These are phyloP conservation scores for Gymnarchus niloticus DNA, from an alignment of 2,113 vertebrate genomes.

Conservation along the genomic window DNA sequence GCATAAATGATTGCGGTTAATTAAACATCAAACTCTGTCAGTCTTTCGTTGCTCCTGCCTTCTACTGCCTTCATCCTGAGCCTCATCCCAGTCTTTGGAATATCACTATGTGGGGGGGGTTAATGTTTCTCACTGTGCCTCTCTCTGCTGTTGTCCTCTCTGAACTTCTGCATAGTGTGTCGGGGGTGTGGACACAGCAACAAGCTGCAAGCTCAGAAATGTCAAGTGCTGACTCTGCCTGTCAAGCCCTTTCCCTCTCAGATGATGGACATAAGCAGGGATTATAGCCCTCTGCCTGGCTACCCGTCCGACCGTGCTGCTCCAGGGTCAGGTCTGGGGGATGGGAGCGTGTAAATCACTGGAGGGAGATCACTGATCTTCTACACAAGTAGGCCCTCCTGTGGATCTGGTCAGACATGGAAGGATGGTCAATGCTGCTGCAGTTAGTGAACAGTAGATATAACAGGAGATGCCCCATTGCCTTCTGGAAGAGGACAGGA, in stretches of 20 bases:
- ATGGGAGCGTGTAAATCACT: neutral
- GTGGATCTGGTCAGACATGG: neutral
- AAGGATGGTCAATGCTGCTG: neutral
- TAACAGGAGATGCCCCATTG: slow-evolving; percentile 47
- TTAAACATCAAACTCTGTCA: too few species aligned
- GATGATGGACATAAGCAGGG: slow-evolving; percentile 12
- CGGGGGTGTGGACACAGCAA: neutral
- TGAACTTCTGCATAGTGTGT: too few species aligned
- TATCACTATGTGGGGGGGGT: neutral
- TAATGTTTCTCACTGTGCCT: neutral
- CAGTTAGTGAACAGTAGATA: slow-evolving; percentile 40
- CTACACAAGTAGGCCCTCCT: neutral
- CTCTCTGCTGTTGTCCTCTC: neutral
- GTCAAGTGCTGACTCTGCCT: neutral
- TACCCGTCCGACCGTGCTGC: neutral
- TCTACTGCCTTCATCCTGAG: neutral
- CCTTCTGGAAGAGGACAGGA: slow-evolving; percentile 53
- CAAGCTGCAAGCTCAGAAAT: neutral
- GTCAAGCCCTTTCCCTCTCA: neutral
- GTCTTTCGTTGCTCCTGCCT: too few species aligned
- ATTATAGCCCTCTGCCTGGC: neutral
- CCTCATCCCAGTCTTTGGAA: too few species aligned
- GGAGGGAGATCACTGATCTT: neutral
- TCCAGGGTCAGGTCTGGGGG: neutral
- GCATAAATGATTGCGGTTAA: too few species aligned